Evolutionary conservation across 2,113 vertebrate genomes (phyloP).

Genomic region (Petrocephalus microphthalmus): DNA sequence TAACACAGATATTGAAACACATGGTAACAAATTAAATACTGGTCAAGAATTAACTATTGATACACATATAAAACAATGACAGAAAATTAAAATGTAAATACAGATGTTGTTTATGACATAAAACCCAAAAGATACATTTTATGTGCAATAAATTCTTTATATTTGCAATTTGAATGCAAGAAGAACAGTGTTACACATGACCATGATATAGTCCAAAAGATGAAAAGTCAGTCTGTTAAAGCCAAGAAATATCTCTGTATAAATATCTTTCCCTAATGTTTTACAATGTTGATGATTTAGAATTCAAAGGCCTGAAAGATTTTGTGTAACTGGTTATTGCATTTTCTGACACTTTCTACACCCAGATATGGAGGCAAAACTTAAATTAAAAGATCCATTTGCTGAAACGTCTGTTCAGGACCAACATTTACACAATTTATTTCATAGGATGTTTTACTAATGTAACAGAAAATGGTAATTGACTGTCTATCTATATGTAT

Average conservation of each 20-base stretch:
- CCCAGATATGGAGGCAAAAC: not conserved
- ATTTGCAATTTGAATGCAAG: not conserved
- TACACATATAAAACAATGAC: not conserved
- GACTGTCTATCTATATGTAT: not conserved
- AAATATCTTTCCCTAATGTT: conserved; percentile 45
- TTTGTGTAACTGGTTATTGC: not conserved
- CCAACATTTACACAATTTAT: not conserved
- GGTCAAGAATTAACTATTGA: not conserved
- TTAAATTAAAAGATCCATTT: not conserved
- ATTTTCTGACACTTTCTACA: not conserved
- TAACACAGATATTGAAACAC: not conserved
- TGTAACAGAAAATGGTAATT: not conserved
- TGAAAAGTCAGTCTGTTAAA: not conserved
- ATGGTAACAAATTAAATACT: not conserved
- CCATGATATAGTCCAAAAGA: not conserved
- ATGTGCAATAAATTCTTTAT: not conserved
- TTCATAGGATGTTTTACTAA: not conserved
- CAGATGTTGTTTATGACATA: not conserved
- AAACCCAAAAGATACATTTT: not conserved
- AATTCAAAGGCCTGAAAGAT: not conserved
- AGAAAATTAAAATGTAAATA: not conserved
- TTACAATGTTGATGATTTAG: conserved; percentile 48
- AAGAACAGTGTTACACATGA: not conserved
- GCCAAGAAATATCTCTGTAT: not conserved
- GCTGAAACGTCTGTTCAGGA: not conserved